Conservation (phyloP, 2,888 invertebrate genomes). For the Eilema griseolum region DNA sequence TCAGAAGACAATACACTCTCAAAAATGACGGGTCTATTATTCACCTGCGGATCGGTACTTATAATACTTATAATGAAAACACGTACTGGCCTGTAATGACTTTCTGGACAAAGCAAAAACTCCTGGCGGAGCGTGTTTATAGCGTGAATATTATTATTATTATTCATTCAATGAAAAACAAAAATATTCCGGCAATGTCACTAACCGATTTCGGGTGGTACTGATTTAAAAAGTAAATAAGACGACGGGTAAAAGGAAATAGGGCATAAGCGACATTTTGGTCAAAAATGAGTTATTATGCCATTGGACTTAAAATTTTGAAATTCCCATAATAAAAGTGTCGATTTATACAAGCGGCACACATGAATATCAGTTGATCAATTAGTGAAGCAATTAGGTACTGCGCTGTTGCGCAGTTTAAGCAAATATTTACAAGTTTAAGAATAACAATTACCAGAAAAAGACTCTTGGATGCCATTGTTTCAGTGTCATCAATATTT, state of each 20-base stretch:
- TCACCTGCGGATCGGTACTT: constrained; percentile 42
- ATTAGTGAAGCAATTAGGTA: constrained; percentile 44
- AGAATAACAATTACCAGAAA: constrained; percentile 82
- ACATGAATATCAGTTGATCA: constrained; percentile 33
- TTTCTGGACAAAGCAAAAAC: constrained; percentile 65
- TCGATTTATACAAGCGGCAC: background rate
- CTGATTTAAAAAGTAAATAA: no score
- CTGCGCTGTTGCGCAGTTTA: constrained; percentile 35
- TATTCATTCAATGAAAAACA: no score
- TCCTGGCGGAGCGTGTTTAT: constrained; percentile 51
- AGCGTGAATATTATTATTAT: no score
- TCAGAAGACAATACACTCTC: constrained; percentile 21
- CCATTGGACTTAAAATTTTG: no score
- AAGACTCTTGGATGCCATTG: constrained; percentile 84
- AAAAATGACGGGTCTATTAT: constrained; percentile 51
- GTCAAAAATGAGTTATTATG: no score
- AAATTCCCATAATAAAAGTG: background rate
- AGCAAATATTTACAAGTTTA: constrained; percentile 74
- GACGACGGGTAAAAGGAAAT: no score
- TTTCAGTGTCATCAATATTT: constrained; percentile 72
- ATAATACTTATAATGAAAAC: constrained; percentile 69
- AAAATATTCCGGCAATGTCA: no score
- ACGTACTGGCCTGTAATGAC: constrained; percentile 66
- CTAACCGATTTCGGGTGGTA: no score
- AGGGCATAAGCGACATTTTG: no score